Conservation (phyloP, 2,113 vertebrate species). For the Pluvialis apricaria region DNA sequence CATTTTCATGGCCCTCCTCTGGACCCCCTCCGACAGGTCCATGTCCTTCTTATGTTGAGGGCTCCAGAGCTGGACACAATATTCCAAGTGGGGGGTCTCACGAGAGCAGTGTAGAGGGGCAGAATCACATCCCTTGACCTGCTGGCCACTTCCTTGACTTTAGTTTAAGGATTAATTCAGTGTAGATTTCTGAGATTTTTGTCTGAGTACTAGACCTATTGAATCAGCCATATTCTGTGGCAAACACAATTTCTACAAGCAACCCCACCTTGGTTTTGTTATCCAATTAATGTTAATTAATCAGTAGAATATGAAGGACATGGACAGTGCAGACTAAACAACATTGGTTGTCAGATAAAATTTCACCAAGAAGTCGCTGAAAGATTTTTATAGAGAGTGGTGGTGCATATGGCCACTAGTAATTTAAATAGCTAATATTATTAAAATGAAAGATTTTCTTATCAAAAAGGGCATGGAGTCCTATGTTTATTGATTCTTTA, state of each 20-base stretch:
- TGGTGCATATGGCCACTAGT: neutral
- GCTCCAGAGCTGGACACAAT: too few species aligned
- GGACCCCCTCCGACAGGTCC: too few species aligned
- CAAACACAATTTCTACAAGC: neutral
- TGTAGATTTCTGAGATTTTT: neutral
- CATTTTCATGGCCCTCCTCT: too few species aligned
- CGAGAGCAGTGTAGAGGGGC: too few species aligned
- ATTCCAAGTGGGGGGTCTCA: too few species aligned
- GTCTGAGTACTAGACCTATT: neutral
- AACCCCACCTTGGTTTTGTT: fast-evolving
- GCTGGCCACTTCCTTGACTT: neutral
- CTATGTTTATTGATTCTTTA: neutral
- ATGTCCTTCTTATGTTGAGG: too few species aligned
- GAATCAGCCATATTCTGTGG: neutral
- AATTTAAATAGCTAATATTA: neutral
- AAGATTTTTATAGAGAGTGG: neutral
- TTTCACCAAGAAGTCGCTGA: neutral
- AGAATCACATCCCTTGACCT: too few species aligned
- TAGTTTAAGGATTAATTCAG: neutral
- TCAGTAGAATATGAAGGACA: neutral
- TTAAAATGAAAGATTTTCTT: neutral
- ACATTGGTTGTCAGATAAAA: neutral
- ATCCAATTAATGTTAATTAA: neutral
- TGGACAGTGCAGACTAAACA: neutral
- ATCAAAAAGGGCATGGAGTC: neutral